Percentiles rank a stretch among this genome's conserved stretches.
Evolutionary conservation across 2,113 vertebrate species (phyloP).

Genomic region (Pedionomus torquatus): DNA sequence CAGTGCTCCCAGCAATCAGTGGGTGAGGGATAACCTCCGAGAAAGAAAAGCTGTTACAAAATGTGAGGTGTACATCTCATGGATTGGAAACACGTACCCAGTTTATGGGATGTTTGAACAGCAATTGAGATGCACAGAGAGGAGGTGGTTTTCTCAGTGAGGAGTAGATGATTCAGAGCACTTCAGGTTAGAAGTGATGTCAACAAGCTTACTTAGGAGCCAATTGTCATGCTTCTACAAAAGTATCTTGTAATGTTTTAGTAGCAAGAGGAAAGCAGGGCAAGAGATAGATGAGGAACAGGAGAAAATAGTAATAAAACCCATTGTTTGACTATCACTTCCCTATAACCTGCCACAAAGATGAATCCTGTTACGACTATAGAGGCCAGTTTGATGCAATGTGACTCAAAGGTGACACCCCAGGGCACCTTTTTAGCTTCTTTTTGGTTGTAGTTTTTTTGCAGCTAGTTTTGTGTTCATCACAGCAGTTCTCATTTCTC

Average conservation of each 20-base stretch:
- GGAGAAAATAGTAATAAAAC: not conserved
- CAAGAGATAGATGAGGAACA: not conserved
- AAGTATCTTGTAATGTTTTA: not conserved
- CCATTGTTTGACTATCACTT: not conserved
- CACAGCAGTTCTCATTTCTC: not conserved
- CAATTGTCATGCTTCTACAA: not conserved
- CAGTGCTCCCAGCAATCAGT: not conserved
- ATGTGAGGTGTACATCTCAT: not conserved
- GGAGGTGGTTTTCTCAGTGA: not conserved
- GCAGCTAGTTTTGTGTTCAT: not conserved
- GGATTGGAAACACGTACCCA: not conserved
- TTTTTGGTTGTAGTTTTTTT: not conserved
- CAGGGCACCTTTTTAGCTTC: not conserved
- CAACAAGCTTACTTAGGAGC: not conserved
- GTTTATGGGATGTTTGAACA: not conserved
- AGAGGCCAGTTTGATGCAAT: not conserved
- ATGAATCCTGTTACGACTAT: rapidly evolving
- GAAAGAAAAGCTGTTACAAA: not conserved
- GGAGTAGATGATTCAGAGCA: not conserved
- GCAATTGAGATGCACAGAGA: not conserved
- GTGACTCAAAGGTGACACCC: not conserved
- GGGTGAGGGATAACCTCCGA: not conserved
- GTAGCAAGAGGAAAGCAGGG: not conserved
- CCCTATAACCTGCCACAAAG: not conserved
- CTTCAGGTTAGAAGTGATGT: not conserved